These are phyloP conservation scores for Adelges cooleyi DNA, from an alignment of 1,140 invertebrate species.

Conservation along the genomic window DNA sequence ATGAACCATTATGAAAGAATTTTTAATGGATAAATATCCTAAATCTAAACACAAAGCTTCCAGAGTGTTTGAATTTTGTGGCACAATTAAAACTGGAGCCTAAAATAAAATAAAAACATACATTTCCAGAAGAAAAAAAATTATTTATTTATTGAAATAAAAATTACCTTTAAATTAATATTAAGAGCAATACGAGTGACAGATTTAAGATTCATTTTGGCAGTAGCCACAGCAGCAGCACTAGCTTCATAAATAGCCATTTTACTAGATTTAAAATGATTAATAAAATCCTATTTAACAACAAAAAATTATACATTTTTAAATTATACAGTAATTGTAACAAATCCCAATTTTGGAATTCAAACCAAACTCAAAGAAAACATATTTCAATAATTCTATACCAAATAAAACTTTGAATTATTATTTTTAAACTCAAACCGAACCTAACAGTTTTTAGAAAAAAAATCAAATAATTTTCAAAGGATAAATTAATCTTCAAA, in stretches of 20 bases:
- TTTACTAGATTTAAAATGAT: conserved; percentile 79
- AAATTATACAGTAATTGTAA: no score
- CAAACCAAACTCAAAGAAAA: no score
- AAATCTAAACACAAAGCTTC: conserved; percentile 74
- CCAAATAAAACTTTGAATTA: no score
- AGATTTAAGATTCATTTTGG: conserved; percentile 72
- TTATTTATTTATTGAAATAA: no score
- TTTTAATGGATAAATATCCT: conserved; percentile 62
- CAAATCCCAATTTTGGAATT: no score
- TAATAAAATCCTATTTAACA: conserved; percentile 75
- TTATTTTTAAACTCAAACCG: no score
- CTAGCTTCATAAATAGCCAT: conserved; percentile 73
- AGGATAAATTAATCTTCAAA: no score
- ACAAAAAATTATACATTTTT: no score
- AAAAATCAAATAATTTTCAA: no score
- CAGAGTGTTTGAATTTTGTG: conserved; percentile 62
- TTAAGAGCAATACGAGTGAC: conserved; percentile 66
- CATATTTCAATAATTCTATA: no score
- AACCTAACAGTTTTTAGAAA: no score
- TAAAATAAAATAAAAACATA: conserved; percentile 34
- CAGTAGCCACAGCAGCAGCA: conserved; percentile 71
- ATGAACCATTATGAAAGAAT: conserved; percentile 38
- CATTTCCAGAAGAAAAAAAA: no score
- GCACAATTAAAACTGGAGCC: conserved; percentile 81
- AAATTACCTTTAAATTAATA: conserved; percentile 56